Evolutionary conservation across 2,113 vertebrate species (phyloP).

Genomic region (Hippoglossus stenolepis): DNA sequence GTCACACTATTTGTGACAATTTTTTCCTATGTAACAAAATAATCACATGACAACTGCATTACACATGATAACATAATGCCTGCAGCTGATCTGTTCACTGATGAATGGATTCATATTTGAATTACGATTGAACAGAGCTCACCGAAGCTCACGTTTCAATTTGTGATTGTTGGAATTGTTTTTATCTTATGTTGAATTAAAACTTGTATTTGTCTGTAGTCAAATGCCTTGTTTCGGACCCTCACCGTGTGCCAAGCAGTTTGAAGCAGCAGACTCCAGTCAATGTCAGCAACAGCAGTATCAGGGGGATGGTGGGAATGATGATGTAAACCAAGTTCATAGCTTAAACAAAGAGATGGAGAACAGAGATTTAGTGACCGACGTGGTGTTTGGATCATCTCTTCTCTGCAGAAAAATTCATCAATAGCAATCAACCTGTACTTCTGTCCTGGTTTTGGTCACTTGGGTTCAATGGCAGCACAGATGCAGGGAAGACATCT

Average conservation of each 20-base stretch:
- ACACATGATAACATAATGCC: no score
- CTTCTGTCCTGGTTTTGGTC: conserved; percentile 65
- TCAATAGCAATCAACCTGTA: conserved; percentile 77
- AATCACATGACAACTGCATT: no score
- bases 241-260: conserved; percentile 85
- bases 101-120: no score
- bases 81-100: no score
- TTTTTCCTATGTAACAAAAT: no score
- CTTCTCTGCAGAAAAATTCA: neutral
- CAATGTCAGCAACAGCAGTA: conserved; percentile 86
- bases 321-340: conserved; percentile 88
- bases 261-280: conserved; percentile 87
- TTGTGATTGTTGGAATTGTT: no score
- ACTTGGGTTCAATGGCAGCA: conserved; percentile 71
- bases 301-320: conserved; percentile 87
- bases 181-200: neutral
- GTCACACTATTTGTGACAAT: no score
- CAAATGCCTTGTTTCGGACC: conserved; percentile 16
- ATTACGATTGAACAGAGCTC: no score
- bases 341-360: conserved; percentile 63
- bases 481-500: conserved; percentile 64
- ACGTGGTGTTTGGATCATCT: neutral
- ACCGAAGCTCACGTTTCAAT: no score
- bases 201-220: neutral
- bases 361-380: conserved; percentile 15